These are phyloP conservation scores for Podiceps cristatus DNA, from an alignment of 2,113 vertebrate species.

Conservation along the genomic window DNA sequence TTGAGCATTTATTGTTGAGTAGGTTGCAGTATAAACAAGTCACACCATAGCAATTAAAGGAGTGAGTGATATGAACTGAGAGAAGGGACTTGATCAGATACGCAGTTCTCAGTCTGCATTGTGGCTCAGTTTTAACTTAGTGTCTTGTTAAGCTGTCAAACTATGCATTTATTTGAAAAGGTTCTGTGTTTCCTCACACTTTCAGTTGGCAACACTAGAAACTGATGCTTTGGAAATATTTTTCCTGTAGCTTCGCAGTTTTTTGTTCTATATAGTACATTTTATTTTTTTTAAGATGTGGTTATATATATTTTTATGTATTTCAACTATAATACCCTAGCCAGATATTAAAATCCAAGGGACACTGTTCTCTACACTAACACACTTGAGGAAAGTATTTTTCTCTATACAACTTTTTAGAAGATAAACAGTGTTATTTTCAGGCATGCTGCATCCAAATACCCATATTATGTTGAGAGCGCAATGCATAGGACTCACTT, in stretches of 20 bases:
- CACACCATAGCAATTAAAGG: neutral
- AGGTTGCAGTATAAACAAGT: neutral
- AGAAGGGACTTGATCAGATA: neutral
- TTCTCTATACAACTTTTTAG: neutral
- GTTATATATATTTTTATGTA: neutral
- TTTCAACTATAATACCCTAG: slow-evolving; percentile 67
- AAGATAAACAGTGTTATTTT: neutral
- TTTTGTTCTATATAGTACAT: neutral
- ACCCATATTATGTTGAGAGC: neutral
- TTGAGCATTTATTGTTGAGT: neutral
- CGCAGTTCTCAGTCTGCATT: neutral
- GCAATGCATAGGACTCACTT: neutral
- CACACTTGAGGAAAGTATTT: slow-evolving; percentile 57
- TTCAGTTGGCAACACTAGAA: neutral
- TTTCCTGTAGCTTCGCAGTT: neutral
- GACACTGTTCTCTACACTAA: slow-evolving; percentile 48
- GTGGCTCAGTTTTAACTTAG: neutral
- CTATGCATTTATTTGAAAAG: neutral
- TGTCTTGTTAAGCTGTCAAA: neutral
- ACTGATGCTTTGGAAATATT: neutral
- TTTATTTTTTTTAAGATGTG: slow-evolving; percentile 1
- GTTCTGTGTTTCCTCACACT: neutral
- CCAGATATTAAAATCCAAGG: slow-evolving; percentile 57
- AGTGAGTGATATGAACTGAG: neutral
- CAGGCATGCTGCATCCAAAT: neutral